Evolutionary conservation across 2,113 vertebrate species (phyloP), one percentile per base, ranked within the genome.

Genomic region (Lepus americanus): DNA sequence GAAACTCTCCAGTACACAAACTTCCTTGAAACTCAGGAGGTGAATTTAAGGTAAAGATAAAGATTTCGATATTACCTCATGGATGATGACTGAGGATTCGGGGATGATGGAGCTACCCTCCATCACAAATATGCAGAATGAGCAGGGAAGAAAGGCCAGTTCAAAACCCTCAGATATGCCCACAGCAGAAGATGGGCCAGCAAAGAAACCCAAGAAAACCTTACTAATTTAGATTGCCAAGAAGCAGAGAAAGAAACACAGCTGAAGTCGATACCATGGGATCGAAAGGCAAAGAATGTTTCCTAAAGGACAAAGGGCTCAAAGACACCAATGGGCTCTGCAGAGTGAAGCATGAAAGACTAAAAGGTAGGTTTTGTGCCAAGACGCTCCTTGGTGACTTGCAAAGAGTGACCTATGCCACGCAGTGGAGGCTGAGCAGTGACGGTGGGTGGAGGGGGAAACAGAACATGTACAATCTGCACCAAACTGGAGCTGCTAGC

Each of bases 201-300:
- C 22, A 92, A 84, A 80, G 53, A 87, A 67, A 31, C 64, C 66
- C 29, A 80, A 63, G 16, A 55, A 27, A 7, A 59, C 3, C 12
- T 73, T 44, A 70, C 51, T 86, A 31, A 79, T 88, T 87, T 76
- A 90, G 92, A 85, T 51, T 70, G 2, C 51, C 49, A 27, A 78
- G 55, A 70, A 85, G 22, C 19, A 80, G 72, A 76, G 22, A 82
- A 89, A 49, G 36, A 79, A 74, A 70, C 64, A 14, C 6, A 82
- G 29, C 70, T 67, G 14, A 55, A 63, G 4, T 9, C 11, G n/a
- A 9, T 55, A 9, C 33, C 53, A 16, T 5, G 12, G 22, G 76
- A 93, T 23, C 2, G 44, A 92, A 84, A 72, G 61, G 19, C n/a
- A 87, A 93, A 92, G 5, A 67, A 61, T 3, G 55, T 39, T 64